Evolutionary conservation across 2,888 invertebrate genomes (phyloP).

Genomic region (Brachypalpus laphriformis): DNA sequence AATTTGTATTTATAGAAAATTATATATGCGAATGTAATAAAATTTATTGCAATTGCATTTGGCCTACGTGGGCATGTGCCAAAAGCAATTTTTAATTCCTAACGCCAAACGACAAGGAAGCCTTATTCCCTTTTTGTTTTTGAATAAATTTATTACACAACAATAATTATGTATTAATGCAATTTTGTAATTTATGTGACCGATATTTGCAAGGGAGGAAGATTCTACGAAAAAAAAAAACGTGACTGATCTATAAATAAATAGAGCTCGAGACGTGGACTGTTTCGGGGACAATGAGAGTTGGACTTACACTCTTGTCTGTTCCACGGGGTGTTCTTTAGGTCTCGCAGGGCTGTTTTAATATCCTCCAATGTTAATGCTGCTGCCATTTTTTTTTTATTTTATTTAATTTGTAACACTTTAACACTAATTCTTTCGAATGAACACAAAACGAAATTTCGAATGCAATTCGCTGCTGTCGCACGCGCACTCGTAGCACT

Average conservation of each 20-base stretch:
- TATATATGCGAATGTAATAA: background rate
- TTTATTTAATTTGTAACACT: too few species aligned
- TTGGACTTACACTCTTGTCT: slow-evolving; percentile 61
- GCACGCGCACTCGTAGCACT: slow-evolving; percentile 36
- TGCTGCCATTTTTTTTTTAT: slow-evolving; percentile 58
- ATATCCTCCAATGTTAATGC: slow-evolving; percentile 67
- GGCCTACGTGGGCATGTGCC: slow-evolving; percentile 64
- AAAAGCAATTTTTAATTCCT: slow-evolving; percentile 12
- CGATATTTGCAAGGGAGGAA: slow-evolving; percentile 20
- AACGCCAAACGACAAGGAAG: background rate
- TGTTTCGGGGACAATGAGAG: background rate
- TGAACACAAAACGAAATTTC: slow-evolving; percentile 7
- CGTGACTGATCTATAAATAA: slow-evolving; percentile 63
- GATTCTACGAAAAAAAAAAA: slow-evolving; percentile 20
- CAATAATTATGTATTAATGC: slow-evolving; percentile 41
- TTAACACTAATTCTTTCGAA: slow-evolving; percentile 19
- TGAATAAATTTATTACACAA: slow-evolving; percentile 59
- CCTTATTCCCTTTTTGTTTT: background rate
- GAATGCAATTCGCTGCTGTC: slow-evolving; percentile 14
- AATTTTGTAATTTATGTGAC: slow-evolving; percentile 51
- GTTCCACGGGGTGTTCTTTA: slow-evolving; percentile 66
- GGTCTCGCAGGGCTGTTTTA: slow-evolving; percentile 53
- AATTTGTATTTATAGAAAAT: slow-evolving; percentile 44
- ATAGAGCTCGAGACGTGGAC: slow-evolving; percentile 21
- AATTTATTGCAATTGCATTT: slow-evolving; percentile 56